These are phyloP conservation scores for Mactra quadrangularis DNA, from an alignment of 1,140 invertebrate genomes.

Conservation along the genomic window DNA sequence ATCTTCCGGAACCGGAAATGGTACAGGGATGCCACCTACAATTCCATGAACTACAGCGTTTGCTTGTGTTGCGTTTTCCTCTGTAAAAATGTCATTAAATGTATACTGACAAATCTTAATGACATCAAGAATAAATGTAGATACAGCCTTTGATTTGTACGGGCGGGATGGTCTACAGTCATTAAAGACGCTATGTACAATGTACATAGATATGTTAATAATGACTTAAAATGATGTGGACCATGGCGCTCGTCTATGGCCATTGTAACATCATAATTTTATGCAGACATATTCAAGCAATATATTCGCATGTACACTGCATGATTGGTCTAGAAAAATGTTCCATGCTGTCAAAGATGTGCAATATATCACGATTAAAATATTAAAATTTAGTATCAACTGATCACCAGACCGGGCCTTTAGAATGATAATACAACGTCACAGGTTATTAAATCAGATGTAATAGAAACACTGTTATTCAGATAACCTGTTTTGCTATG, in stretches of 20 bases:
- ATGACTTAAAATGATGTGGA: background rate
- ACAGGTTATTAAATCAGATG: no score
- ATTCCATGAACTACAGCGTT: constrained; percentile 48
- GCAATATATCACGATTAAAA: no score
- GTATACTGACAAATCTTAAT: background rate
- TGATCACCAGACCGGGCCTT: no score
- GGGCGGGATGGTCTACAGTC: background rate
- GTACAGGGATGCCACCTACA: constrained; percentile 45
- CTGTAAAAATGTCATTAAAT: constrained; percentile 7
- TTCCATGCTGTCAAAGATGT: no score
- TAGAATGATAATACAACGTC: no score
- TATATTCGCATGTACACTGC: no score
- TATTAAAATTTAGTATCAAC: no score
- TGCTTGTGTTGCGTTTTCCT: constrained; percentile 23
- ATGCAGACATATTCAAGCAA: no score
- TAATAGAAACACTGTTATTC: no score
- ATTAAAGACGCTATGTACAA: background rate
- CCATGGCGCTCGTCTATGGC: background rate
- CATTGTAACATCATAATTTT: background rate
- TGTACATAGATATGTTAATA: background rate
- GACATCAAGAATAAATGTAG: background rate
- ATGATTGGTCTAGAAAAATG: no score
- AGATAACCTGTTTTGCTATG: no score
- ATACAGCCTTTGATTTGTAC: no score
- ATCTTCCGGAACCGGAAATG: constrained; percentile 48